These are phyloP conservation scores for Coptodon bakossiorum DNA, from an alignment of 2,113 vertebrate species.

Conservation along the genomic window DNA sequence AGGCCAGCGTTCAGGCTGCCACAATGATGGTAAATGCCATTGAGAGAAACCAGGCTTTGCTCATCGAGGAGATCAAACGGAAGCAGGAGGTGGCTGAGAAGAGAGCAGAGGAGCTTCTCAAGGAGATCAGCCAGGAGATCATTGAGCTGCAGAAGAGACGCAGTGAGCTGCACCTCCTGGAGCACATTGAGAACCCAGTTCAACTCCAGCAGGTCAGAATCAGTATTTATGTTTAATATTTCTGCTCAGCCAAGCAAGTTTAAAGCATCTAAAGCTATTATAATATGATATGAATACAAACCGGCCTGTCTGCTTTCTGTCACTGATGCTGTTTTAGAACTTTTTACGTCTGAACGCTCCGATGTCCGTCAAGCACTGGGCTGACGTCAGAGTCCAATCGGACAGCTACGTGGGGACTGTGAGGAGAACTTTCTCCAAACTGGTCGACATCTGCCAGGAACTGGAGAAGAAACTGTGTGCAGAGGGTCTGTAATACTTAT, in stretches of 20 bases:
- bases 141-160: constrained; percentile 4
- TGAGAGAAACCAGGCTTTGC: neutral
- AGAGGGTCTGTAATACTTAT: constrained; percentile 1
- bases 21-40: neutral
- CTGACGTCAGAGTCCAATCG: neutral
- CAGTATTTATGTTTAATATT: neutral
- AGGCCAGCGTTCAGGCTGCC: neutral
- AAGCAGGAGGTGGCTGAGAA: constrained; percentile 9
- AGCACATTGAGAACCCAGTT: constrained; percentile 16
- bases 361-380: constrained; percentile 30
- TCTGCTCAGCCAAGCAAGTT: fast-evolving
- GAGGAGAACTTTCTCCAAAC: constrained; percentile 1
- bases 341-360: neutral
- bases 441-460: constrained; percentile 13
- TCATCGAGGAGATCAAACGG: constrained; percentile 16
- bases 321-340: neutral
- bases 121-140: constrained; percentile 43
- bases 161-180: constrained; percentile 37
- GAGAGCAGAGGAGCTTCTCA: neutral
- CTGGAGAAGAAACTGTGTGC: neutral
- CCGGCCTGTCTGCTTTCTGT: neutral
- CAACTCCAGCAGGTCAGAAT: constrained; percentile 47
- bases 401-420: neutral
- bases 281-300: neutral
- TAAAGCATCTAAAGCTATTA: neutral